phyloP scores from a whole-genome alignment of 1,140 invertebrate species.

The Bradynema listronoti region DNA sequence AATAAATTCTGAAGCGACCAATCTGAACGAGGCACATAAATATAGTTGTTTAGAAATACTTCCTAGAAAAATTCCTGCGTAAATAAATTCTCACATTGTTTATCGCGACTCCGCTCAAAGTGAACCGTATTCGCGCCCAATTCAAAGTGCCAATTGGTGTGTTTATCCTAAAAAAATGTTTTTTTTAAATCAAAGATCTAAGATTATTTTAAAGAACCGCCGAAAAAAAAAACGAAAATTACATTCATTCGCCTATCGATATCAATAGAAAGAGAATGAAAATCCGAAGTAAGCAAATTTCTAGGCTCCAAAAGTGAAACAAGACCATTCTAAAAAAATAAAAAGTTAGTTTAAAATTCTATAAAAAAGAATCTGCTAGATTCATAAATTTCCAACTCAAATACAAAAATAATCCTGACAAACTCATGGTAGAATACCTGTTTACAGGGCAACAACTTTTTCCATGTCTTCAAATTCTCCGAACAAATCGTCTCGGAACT shows the following conservation, averaged over 20 bases:
- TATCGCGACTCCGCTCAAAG: not conserved
- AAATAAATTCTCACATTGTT: not conserved
- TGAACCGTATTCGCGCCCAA: constrained; percentile 15
- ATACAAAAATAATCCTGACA: no score
- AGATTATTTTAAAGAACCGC: not conserved
- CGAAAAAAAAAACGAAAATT: not conserved
- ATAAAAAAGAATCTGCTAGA: not conserved
- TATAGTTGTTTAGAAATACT: no score
- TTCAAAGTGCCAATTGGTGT: not conserved
- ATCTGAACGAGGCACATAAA: no score
- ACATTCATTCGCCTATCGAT: not conserved
- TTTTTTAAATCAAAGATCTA: constrained; percentile 1
- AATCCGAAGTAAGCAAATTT: constrained; percentile 12
- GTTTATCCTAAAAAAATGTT: not conserved
- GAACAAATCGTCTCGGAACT: constrained; percentile 18
- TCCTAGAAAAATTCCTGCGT: no score
- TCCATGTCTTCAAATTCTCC: constrained; percentile 23
- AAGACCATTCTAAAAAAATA: constrained; percentile 11
- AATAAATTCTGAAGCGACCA: no score
- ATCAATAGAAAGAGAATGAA: constrained; percentile 14
- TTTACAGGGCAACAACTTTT: constrained; percentile 25
- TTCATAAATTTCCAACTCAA: no score
- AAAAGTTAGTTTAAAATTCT: no score
- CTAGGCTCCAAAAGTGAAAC: constrained; percentile 21
- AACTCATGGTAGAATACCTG: no score